Conservation (phyloP, 2,888 invertebrate genomes). For the Cephonodes hylas region DNA sequence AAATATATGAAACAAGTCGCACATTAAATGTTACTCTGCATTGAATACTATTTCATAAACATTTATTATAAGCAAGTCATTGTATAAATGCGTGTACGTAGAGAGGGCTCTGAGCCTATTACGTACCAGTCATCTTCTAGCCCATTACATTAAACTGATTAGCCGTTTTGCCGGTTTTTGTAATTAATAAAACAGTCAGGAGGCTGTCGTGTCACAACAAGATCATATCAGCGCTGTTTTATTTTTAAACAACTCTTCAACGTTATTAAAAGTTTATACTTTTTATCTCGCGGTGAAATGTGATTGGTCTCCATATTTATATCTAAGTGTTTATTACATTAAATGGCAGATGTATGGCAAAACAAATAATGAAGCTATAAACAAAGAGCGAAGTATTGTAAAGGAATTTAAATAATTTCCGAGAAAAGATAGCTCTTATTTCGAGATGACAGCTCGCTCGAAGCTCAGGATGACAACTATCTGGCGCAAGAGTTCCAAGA, state of each 20-base stretch:
- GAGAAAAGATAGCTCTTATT: constrained; percentile 1
- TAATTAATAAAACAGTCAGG: constrained; percentile 8
- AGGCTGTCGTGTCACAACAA: constrained; percentile 5
- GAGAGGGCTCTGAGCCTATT: not conserved
- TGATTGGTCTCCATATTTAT: not conserved
- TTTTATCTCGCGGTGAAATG: not conserved
- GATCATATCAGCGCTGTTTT: constrained; percentile 3
- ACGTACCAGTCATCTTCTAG: constrained; percentile 7
- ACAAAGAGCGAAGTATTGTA: not conserved
- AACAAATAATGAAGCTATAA: not conserved
- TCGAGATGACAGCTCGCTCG: not conserved
- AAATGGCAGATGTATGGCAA: not conserved
- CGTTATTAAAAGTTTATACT: not conserved
- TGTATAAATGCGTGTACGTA: not conserved
- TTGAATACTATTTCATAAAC: not conserved
- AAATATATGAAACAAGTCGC: not conserved
- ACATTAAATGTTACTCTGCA: not conserved
- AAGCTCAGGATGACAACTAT: constrained; percentile 23
- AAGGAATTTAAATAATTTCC: not conserved
- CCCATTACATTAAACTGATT: constrained; percentile 7
- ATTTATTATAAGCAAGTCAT: not conserved
- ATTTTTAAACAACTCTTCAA: constrained; percentile 4
- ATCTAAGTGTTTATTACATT: not conserved
- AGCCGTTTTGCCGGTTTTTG: constrained; percentile 7
- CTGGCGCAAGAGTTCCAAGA: constrained; percentile 43